Evolutionary conservation across 2,797 vertebrate species (phyloP).

Genomic region (Tokudaia tokunoshimensis): DNA sequence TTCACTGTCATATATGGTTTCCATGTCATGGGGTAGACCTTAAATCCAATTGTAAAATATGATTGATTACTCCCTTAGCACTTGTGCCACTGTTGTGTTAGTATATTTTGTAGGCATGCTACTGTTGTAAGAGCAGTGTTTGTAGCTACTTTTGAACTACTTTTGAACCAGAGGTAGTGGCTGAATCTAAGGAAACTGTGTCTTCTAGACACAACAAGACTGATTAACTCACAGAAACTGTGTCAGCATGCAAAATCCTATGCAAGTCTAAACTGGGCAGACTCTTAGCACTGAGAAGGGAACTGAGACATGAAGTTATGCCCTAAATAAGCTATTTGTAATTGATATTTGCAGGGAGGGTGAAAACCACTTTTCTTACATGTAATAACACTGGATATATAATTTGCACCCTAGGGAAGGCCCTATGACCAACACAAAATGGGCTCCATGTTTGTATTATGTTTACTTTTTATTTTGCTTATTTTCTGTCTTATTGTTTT

Average conservation of each 20-base stretch:
- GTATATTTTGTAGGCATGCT: background rate
- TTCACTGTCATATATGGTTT: background rate
- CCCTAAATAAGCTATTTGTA: background rate
- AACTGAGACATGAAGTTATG: background rate
- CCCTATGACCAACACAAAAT: background rate
- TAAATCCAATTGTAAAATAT: too few species aligned
- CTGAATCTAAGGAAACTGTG: background rate
- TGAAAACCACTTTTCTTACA: background rate
- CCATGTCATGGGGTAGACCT: background rate
- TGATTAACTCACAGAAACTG: background rate
- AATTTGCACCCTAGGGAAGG: background rate
- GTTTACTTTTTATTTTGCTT: background rate
- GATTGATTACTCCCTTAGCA: too few species aligned
- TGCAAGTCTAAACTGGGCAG: too few species aligned
- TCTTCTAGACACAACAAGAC: background rate
- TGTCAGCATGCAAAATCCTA: background rate
- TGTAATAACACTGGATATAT: background rate
- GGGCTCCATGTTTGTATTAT: background rate
- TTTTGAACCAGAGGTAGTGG: background rate
- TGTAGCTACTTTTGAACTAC: background rate
- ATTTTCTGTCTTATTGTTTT: too few species aligned
- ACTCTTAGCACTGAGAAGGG: background rate
- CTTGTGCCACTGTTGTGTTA: too few species aligned
- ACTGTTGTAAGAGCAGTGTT: background rate
- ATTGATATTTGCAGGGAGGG: background rate